Conservation (phyloP, 2,113 vertebrate genomes). For the Thomomys bottae region DNA sequence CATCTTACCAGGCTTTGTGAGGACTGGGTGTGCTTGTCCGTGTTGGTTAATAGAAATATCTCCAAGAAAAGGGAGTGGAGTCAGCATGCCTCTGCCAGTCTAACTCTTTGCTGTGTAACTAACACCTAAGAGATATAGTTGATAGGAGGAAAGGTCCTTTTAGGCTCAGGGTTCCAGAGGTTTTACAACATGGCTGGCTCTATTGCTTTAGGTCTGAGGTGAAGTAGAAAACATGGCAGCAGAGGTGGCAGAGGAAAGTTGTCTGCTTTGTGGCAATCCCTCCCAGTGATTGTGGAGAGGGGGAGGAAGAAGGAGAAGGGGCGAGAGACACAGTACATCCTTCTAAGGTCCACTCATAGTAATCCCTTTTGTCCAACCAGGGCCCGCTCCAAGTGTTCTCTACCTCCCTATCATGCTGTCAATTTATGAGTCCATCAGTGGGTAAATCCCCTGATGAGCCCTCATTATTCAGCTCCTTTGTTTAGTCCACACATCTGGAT, state of each 20-base stretch:
- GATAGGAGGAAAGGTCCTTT: neutral
- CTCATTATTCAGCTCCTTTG: no score
- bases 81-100: neutral
- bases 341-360: no score
- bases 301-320: neutral
- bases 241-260: no score
- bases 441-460: neutral
- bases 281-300: no score
- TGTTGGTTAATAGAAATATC: neutral
- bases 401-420: neutral
- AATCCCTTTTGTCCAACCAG: neutral
- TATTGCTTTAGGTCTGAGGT: no score
- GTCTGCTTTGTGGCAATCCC: no score
- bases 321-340: neutral
- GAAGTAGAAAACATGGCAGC: no score
- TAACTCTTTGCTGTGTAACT: neutral
- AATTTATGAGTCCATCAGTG: neutral
- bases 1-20: neutral
- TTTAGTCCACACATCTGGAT: neutral
- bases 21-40: neutral
- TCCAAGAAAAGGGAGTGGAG: fast-evolving
- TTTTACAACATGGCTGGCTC: neutral
- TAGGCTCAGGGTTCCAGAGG: neutral
- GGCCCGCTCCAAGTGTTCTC: no score
- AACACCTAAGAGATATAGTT: neutral